phyloP scores from a whole-genome alignment of 2,113 vertebrate genomes.

The Microcebus jonahi region DNA sequence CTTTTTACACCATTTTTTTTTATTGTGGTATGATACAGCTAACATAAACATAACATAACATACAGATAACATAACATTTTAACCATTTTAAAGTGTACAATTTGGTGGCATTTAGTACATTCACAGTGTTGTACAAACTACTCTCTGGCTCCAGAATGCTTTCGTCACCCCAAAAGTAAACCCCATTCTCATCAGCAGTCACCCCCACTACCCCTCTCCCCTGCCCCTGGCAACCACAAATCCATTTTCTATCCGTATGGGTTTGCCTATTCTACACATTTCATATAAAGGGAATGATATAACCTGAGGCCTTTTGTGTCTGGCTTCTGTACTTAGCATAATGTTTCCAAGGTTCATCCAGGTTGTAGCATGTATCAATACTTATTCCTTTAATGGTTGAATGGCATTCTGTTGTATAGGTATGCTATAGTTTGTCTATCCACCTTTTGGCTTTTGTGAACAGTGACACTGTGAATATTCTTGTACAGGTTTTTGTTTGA shows the following conservation, averaged over 20 bases:
- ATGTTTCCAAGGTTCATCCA: background rate
- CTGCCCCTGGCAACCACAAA: too few species aligned
- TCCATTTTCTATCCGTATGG: background rate
- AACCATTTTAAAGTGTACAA: background rate
- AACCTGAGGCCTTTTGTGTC: background rate
- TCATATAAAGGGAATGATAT: background rate
- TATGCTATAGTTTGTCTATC: background rate
- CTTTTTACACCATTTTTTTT: background rate
- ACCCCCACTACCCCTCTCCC: accelerated
- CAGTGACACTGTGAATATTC: background rate
- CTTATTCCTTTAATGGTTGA: background rate
- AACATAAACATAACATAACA: too few species aligned
- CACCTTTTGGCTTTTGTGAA: background rate
- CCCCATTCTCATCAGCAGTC: too few species aligned
- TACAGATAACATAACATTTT: background rate
- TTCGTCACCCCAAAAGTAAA: background rate
- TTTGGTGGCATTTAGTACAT: background rate
- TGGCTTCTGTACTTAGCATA: background rate
- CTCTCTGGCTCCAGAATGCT: background rate
- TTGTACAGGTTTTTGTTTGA: background rate
- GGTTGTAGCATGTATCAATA: too few species aligned
- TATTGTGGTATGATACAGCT: background rate
- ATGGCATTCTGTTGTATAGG: background rate
- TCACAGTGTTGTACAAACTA: background rate
- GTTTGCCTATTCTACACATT: background rate